A percentile compares a stretch with the other conserved stretches of the same genome.
phyloP scores from a whole-genome alignment of 2,797 vertebrate genomes.

The Emys orbicularis region DNA sequence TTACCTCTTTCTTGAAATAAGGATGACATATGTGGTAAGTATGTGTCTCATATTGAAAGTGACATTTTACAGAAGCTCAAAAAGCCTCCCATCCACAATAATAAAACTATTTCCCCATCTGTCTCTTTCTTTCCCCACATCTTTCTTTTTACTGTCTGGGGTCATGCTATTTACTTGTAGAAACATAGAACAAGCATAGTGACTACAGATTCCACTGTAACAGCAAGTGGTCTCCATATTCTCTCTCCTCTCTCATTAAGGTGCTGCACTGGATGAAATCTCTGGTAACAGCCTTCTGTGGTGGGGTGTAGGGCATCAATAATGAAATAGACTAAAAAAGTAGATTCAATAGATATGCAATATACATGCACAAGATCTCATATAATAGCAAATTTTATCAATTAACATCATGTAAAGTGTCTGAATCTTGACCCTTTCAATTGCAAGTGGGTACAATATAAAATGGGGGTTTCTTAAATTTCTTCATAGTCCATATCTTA shows the following conservation, averaged over 20 bases:
- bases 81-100: not conserved
- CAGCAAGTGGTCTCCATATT: constrained; percentile 2
- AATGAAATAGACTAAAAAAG: constrained; percentile 6
- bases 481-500: too few species aligned
- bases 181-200: constrained; percentile 27
- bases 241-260: constrained; percentile 23
- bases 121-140: not conserved
- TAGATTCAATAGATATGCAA: too few species aligned
- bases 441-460: not conserved
- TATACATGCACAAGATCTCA: not conserved
- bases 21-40: not conserved
- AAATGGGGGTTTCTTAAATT: too few species aligned
- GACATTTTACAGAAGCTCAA: constrained; percentile 45
- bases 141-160: constrained; percentile 25
- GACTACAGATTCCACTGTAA: constrained; percentile 5
- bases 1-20: not conserved
- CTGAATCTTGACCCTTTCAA: not conserved
- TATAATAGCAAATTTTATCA: not conserved
- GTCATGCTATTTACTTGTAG: not conserved
- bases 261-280: not conserved
- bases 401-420: not conserved
- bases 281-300: not conserved
- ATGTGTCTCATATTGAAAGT: not conserved
- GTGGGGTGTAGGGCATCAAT: not conserved
- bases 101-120: constrained; percentile 5